These are phyloP conservation scores for Acleris holmiana DNA, from an alignment of 2,888 invertebrate genomes.

Conservation along the genomic window DNA sequence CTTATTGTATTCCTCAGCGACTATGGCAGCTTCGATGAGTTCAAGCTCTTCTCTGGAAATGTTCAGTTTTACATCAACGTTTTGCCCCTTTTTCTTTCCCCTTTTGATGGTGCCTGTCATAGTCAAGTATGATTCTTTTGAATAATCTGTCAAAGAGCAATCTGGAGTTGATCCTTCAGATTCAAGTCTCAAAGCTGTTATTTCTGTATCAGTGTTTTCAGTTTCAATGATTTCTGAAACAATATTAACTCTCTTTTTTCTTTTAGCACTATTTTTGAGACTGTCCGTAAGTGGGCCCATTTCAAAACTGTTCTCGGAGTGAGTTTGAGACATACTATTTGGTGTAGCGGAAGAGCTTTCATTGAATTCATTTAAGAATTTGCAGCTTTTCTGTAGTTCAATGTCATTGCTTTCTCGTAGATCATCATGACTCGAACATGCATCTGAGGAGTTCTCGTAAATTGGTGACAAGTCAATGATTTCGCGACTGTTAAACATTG, in stretches of 20 bases:
- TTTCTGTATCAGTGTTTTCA: slow-evolving; percentile 73
- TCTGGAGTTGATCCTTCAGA: slow-evolving; percentile 83
- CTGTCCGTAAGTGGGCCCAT: slow-evolving; percentile 76
- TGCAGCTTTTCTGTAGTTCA: slow-evolving; percentile 68
- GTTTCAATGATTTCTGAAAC: slow-evolving; percentile 77
- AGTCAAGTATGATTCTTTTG: slow-evolving; percentile 86
- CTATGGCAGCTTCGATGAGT: slow-evolving; percentile 86
- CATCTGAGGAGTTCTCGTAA: slow-evolving; percentile 81
- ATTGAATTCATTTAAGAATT: slow-evolving; percentile 65
- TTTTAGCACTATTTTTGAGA: slow-evolving; percentile 75
- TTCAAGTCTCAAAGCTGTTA: slow-evolving; percentile 66
- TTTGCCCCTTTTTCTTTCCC: slow-evolving; percentile 89
- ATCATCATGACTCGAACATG: slow-evolving; percentile 79
- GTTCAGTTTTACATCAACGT: slow-evolving; percentile 88
- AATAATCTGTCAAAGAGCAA: slow-evolving; percentile 80
- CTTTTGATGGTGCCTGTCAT: slow-evolving; percentile 90
- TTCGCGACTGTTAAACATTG: slow-evolving; percentile 68
- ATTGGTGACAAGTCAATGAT: slow-evolving; percentile 79
- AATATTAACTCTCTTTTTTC: slow-evolving; percentile 87
- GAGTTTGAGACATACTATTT: slow-evolving; percentile 76
- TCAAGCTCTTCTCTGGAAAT: slow-evolving; percentile 89
- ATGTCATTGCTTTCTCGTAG: slow-evolving; percentile 65
- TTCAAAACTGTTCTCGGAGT: slow-evolving; percentile 80
- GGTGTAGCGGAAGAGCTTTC: slow-evolving; percentile 75
- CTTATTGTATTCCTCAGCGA: slow-evolving; percentile 84